Conservation (phyloP, 2,113 vertebrate genomes). For the Erpornis zantholeuca region DNA sequence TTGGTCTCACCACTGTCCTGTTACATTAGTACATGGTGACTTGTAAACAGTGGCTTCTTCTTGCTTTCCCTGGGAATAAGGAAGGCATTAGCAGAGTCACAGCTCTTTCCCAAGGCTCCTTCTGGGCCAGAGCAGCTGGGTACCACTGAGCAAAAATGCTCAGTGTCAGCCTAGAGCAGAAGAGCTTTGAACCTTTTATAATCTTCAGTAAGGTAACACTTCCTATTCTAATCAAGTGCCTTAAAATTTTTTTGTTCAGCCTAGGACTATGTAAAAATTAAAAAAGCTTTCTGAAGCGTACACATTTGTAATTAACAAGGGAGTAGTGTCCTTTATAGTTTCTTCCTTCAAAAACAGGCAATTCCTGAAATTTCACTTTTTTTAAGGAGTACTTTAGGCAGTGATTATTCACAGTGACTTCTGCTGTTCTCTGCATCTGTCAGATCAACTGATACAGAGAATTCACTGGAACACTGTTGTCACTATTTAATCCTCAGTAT, state of each 20-base stretch:
- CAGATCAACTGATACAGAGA: background rate
- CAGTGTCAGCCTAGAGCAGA: background rate
- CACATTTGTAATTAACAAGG: background rate
- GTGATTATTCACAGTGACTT: background rate
- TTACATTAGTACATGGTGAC: accelerated
- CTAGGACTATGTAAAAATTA: background rate
- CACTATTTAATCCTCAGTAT: slow-evolving; percentile 55
- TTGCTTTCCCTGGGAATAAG: background rate
- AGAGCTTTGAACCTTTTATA: background rate
- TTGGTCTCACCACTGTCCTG: background rate
- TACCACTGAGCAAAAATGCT: background rate
- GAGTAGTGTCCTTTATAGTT: background rate
- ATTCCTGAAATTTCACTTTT: background rate
- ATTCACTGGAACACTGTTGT: slow-evolving; percentile 25
- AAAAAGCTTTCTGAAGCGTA: background rate
- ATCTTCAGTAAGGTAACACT: background rate
- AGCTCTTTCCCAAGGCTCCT: background rate
- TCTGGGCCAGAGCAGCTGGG: background rate
- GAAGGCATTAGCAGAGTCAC: accelerated
- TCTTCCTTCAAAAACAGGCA: background rate
- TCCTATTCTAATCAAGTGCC: background rate
- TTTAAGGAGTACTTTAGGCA: background rate
- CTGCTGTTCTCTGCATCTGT: background rate
- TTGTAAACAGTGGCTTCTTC: background rate
- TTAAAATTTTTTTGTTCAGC: background rate